Evolutionary conservation across 2,888 invertebrate genomes (phyloP), one percentile per base, ranked within the genome.

Genomic region (Creontiades dilutus): DNA sequence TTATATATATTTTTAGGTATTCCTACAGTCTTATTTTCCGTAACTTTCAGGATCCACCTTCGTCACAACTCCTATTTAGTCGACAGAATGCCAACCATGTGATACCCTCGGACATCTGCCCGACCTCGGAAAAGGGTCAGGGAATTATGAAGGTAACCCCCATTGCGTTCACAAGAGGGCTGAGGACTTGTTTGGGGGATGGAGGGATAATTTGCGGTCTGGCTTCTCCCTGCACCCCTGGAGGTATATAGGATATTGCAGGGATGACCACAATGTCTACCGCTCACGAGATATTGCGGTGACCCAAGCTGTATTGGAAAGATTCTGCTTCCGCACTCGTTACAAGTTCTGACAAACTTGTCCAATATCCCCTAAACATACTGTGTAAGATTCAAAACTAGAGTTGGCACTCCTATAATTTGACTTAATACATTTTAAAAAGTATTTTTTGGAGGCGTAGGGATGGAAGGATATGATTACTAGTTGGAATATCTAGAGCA

Each of bases 41-140:
- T 68, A 23, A 68, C 23, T 0, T 68, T 19, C 7, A 12, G 11
- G 23, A 37, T 23, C 19, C 23, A 23, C 68, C 68, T 4, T 27
- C 19, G 68, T 0, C 68, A 19, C 68, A 23, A 68, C 9, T 68
- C 68, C 57, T 57, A 1, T 23, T n/a, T 23, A 1, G 27, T 23
- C 68, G 68, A 68, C 68, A 68, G 27, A 68, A 68, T 68, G 68
- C 23, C 68, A 68, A 68, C 23, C n/a, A 68, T 68, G 68, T 27
- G 68, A 68, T 68, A 27, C 19, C 7, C 68, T 19, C 68, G 19
- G 68, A n/a, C 27, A 23, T 68, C 19, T 7, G 5, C 2, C 68
- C 23, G 68, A 68, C 68, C 68, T 23, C 68, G 68, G 68, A 19
- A 23, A 23, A 68, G 68, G 23, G 27, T 68, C 68, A 12, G 19